Conservation (phyloP, 2,888 invertebrate species). For the Philaethria dido region DNA sequence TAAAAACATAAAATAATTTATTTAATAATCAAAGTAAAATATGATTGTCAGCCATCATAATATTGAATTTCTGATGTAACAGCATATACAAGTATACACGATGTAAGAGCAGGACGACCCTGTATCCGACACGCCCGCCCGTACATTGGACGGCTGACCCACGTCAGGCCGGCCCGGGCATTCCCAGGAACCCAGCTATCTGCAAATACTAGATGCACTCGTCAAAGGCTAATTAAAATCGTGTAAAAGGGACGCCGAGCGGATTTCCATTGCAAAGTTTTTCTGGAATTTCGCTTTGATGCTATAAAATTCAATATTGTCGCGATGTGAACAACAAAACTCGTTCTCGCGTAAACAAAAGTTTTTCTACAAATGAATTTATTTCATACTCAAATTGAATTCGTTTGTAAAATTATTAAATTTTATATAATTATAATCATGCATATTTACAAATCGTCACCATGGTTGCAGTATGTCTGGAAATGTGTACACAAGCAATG, state of each 20-base stretch:
- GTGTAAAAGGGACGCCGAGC: slow-evolving; percentile 33
- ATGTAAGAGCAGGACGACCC: not conserved
- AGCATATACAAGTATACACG: slow-evolving; percentile 1
- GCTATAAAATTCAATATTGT: slow-evolving; percentile 33
- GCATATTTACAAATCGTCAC: no score
- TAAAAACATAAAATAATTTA: not conserved
- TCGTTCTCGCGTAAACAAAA: slow-evolving; percentile 23
- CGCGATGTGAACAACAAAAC: slow-evolving; percentile 28
- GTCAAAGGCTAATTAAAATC: slow-evolving; percentile 35
- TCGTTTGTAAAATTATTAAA: not conserved
- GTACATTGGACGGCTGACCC: no score
- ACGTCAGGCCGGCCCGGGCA: slow-evolving; percentile 19
- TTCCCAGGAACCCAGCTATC: slow-evolving; percentile 22
- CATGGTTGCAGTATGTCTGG: no score
- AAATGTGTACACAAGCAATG: no score
- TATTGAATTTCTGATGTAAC: not conserved
- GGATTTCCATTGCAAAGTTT: slow-evolving; percentile 30
- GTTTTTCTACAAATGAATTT: slow-evolving; percentile 14
- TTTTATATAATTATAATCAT: not conserved
- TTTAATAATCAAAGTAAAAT: not conserved
- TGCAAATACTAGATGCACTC: slow-evolving; percentile 26
- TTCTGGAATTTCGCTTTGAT: slow-evolving; percentile 36
- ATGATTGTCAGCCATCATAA: not conserved
- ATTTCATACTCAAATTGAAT: not conserved
- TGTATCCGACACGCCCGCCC: not conserved